Evolutionary conservation across 2,888 invertebrate genomes (phyloP).

Genomic region (Lasioglossum calceatum): DNA sequence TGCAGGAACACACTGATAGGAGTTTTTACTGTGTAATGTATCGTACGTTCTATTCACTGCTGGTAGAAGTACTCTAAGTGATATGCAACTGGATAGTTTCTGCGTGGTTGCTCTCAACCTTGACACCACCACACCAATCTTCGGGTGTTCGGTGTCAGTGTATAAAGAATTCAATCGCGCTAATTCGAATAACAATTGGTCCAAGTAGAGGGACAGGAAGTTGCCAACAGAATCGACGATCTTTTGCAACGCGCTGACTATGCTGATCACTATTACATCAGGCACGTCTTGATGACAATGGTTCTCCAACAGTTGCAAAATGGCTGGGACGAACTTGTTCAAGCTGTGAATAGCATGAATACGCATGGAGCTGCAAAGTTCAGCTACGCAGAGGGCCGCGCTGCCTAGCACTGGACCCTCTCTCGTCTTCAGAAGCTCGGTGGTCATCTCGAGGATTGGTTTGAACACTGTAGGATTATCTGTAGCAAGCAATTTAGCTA

Average conservation of each 20-base stretch:
- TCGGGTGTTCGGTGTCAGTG: slow-evolving; percentile 78
- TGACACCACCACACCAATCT: slow-evolving; percentile 84
- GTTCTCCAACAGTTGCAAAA: slow-evolving; percentile 88
- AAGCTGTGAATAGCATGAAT: slow-evolving; percentile 91
- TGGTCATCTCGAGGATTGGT: slow-evolving; percentile 88
- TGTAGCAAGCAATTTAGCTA: slow-evolving; percentile 90
- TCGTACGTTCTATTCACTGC: slow-evolving; percentile 89
- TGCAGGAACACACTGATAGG: slow-evolving; percentile 88
- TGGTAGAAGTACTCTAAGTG: slow-evolving; percentile 91
- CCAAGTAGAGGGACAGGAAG: slow-evolving; percentile 94
- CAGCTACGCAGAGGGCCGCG: slow-evolving; percentile 91
- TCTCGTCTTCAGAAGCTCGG: slow-evolving; percentile 87
- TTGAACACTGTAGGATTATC: slow-evolving; percentile 90
- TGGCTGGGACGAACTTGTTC: slow-evolving; percentile 92
- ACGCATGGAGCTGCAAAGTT: slow-evolving; percentile 90
- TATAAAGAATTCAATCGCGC: slow-evolving; percentile 85
- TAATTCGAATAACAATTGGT: slow-evolving; percentile 89
- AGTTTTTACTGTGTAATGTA: slow-evolving; percentile 86
- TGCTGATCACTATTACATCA: slow-evolving; percentile 88
- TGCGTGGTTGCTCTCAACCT: slow-evolving; percentile 88
- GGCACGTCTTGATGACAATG: slow-evolving; percentile 87
- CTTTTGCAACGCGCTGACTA: slow-evolving; percentile 92
- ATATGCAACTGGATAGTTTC: slow-evolving; percentile 89
- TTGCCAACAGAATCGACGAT: slow-evolving; percentile 92
- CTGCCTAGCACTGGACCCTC: slow-evolving; percentile 90